Conservation (phyloP, 1,140 invertebrate species). For the Aphaenogaster rudis region DNA sequence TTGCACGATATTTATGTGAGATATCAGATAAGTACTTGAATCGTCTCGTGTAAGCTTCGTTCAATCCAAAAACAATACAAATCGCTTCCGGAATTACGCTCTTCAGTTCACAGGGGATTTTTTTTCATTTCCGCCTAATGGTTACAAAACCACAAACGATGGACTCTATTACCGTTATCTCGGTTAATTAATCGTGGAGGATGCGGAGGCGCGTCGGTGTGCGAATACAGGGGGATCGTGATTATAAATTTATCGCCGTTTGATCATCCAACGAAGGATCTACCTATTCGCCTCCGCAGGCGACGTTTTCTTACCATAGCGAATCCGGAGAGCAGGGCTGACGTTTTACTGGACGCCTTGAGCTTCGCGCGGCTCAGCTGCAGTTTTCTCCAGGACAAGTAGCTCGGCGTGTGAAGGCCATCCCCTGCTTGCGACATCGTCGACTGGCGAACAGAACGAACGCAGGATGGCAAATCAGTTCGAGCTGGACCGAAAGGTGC, state of each 20-base stretch:
- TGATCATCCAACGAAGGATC: background rate
- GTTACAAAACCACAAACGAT: background rate
- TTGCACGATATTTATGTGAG: background rate
- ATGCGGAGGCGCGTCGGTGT: background rate
- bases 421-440: constrained; percentile 91
- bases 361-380: constrained; percentile 97
- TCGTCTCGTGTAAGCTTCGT: background rate
- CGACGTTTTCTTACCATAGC: constrained; percentile 92
- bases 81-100: constrained; percentile 15
- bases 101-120: background rate
- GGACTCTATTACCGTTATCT: background rate
- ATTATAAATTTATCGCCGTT: background rate
- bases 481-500: background rate
- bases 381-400: constrained; percentile 96
- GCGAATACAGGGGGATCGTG: background rate
- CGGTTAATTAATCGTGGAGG: background rate
- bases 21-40: background rate
- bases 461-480: constrained; percentile 29
- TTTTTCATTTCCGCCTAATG: constrained; percentile 1
- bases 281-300: background rate
- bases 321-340: constrained; percentile 97
- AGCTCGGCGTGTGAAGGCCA: constrained; percentile 93
- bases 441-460: constrained; percentile 75
- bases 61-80: background rate
- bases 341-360: constrained; percentile 98